Evolutionary conservation across 2,113 vertebrate genomes (phyloP).

Genomic region (Progne subis): DNA sequence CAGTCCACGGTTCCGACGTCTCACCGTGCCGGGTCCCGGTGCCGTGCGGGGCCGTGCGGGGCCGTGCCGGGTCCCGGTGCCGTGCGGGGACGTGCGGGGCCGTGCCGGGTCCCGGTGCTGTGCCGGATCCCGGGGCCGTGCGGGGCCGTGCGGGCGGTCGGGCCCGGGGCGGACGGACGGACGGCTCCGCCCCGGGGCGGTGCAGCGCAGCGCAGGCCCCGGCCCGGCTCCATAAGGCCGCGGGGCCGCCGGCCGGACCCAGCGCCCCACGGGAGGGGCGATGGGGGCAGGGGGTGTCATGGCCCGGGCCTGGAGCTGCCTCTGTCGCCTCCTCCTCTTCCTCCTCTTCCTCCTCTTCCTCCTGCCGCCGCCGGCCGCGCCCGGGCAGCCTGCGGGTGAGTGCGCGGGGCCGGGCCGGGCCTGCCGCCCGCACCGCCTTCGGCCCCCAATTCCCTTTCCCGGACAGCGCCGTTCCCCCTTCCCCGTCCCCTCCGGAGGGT

Average conservation of each 20-base stretch:
- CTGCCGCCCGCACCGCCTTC: not conserved
- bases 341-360: not conserved
- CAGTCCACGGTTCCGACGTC: too few species aligned
- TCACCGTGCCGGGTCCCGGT: too few species aligned
- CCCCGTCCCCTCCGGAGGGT: not conserved
- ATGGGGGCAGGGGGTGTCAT: not conserved
- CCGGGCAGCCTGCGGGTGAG: constrained; percentile 13
- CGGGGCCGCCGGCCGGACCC: not conserved
- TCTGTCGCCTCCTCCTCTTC: not conserved
- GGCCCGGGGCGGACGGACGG: too few species aligned
- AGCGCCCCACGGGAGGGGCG: not conserved
- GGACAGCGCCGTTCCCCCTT: not conserved
- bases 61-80: too few species aligned
- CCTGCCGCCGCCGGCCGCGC: not conserved
- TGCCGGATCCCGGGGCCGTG: too few species aligned
- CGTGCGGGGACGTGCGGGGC: too few species aligned
- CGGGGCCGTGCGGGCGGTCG: too few species aligned
- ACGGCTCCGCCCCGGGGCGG: too few species aligned
- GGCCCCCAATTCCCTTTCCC: not conserved
- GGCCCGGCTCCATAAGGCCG: not conserved
- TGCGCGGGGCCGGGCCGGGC: not conserved
- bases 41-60: too few species aligned
- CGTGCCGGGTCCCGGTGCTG: too few species aligned
- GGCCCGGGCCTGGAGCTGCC: not conserved
- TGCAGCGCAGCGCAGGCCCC: too few species aligned